These are phyloP conservation scores for Conchocele bisecta DNA, from an alignment of 2,888 invertebrate species.

Conservation along the genomic window DNA sequence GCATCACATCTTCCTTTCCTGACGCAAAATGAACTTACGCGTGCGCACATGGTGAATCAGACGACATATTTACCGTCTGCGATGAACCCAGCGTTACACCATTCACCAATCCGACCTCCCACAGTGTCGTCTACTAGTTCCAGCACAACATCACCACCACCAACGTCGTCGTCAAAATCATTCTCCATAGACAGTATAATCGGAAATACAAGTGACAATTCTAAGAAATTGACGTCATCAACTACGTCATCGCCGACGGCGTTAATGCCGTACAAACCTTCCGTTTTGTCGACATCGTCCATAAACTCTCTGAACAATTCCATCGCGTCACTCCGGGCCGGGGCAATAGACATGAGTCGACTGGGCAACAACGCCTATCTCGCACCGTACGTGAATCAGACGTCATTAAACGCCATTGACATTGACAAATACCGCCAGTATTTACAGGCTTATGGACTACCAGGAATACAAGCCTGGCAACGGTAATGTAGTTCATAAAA, in stretches of 20 bases:
- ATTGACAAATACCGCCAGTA: slow-evolving; percentile 80
- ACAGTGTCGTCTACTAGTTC: slow-evolving; percentile 69
- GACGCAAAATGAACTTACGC: slow-evolving; percentile 87
- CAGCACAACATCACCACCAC: slow-evolving; percentile 67
- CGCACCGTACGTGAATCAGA: slow-evolving; percentile 66
- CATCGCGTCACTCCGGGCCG: slow-evolving; percentile 50
- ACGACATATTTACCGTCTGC: slow-evolving; percentile 47
- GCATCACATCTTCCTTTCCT: slow-evolving; percentile 84
- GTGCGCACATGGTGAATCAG: slow-evolving; percentile 71
- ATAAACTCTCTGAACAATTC: slow-evolving; percentile 44
- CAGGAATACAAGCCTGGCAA: slow-evolving; percentile 64
- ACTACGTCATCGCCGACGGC: slow-evolving; percentile 46
- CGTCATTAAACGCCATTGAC: slow-evolving; percentile 73
- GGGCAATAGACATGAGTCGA: slow-evolving; percentile 62
- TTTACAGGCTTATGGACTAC: slow-evolving; percentile 72
- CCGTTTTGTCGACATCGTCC: slow-evolving; percentile 42
- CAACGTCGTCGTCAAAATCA: slow-evolving; percentile 38
- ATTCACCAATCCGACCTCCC: slow-evolving; percentile 49
- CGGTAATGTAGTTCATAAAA: too few species aligned
- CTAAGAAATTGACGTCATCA: slow-evolving; percentile 57
- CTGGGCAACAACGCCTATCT: slow-evolving; percentile 67
- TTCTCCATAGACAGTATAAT: slow-evolving; percentile 86
- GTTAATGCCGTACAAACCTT: slow-evolving; percentile 28
- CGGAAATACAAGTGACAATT: slow-evolving; percentile 78
- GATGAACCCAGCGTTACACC: slow-evolving; percentile 27